Conservation (phyloP, 2,113 vertebrate species). For the Salvator merianae region DNA sequence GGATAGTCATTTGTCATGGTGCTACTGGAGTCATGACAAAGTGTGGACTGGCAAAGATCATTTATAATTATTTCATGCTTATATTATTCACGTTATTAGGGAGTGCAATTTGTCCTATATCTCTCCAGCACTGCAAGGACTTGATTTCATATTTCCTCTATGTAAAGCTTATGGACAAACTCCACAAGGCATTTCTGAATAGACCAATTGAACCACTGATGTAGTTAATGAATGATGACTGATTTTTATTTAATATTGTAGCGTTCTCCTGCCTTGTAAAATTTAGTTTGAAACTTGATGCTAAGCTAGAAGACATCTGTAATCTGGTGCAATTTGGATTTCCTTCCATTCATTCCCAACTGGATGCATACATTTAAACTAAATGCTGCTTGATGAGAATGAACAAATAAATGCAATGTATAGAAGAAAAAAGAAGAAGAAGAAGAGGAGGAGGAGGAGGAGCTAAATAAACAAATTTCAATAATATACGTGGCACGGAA, state of each 20-base stretch:
- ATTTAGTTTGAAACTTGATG: slow-evolving; percentile 58
- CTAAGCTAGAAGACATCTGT: slow-evolving; percentile 39
- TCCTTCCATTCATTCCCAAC: slow-evolving; percentile 37
- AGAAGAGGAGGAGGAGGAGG: no score
- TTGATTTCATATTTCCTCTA: not conserved
- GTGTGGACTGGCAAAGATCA: not conserved
- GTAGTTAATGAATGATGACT: slow-evolving; percentile 44
- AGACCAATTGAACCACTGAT: slow-evolving; percentile 21
- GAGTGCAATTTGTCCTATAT: not conserved
- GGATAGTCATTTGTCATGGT: no score
- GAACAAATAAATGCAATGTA: slow-evolving; percentile 6
- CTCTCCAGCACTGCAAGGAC: not conserved
- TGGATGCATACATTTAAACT: slow-evolving; percentile 25
- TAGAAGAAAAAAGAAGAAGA: no score
- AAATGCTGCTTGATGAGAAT: slow-evolving; percentile 22
- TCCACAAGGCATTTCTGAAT: not conserved
- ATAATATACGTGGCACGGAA: not conserved
- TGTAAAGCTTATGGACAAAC: not conserved
- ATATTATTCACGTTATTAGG: not conserved
- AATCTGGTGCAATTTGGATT: slow-evolving; percentile 46
- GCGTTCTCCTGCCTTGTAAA: slow-evolving; percentile 61
- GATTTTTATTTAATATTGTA: slow-evolving; percentile 33
- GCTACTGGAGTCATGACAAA: no score
- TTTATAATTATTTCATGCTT: not conserved
- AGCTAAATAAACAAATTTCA: slow-evolving; percentile 23